Conservation (phyloP, 2,888 invertebrate genomes). For the Lasioglossum oenotherae region DNA sequence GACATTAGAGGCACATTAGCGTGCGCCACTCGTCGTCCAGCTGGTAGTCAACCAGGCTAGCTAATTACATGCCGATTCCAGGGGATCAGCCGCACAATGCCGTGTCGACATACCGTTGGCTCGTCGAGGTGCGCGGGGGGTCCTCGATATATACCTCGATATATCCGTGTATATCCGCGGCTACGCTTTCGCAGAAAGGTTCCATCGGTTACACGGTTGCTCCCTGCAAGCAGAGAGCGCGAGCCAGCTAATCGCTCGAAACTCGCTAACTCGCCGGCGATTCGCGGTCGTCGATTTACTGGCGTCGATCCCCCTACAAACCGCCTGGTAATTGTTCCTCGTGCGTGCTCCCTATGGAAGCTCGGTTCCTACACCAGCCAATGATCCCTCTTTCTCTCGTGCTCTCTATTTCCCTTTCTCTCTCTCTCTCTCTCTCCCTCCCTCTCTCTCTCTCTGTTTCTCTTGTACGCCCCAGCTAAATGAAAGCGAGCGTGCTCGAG, state of each 20-base stretch:
- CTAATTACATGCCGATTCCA: conserved; percentile 79
- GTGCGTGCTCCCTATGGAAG: conserved; percentile 38
- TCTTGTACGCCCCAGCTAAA: conserved; percentile 9
- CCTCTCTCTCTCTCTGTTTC: not conserved
- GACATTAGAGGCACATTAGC: conserved; percentile 83
- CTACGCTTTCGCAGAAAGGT: conserved; percentile 64
- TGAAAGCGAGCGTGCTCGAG: conserved; percentile 43
- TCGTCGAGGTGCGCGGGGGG: conserved; percentile 55
- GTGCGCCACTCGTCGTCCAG: conserved; percentile 79
- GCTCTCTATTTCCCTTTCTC: not conserved
- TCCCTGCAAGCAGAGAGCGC: conserved; percentile 21
- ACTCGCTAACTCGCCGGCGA: conserved; percentile 55
- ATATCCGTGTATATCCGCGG: conserved; percentile 35
- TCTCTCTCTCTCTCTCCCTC: not conserved
- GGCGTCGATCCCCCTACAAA: conserved; percentile 26
- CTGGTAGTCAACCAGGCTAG: conserved; percentile 77
- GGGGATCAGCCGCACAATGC: conserved; percentile 73
- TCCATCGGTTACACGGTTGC: conserved; percentile 66
- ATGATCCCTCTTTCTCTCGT: not conserved
- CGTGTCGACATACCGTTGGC: conserved; percentile 62
- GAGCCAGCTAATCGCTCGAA: conserved; percentile 62
- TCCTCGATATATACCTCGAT: conserved; percentile 44
- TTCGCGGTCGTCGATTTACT: conserved; percentile 61
- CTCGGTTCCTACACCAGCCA: conserved; percentile 1
- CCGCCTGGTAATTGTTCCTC: conserved; percentile 41